Evolutionary conservation across 2,888 invertebrate species (phyloP).

Genomic region (Fragum sueziense): DNA sequence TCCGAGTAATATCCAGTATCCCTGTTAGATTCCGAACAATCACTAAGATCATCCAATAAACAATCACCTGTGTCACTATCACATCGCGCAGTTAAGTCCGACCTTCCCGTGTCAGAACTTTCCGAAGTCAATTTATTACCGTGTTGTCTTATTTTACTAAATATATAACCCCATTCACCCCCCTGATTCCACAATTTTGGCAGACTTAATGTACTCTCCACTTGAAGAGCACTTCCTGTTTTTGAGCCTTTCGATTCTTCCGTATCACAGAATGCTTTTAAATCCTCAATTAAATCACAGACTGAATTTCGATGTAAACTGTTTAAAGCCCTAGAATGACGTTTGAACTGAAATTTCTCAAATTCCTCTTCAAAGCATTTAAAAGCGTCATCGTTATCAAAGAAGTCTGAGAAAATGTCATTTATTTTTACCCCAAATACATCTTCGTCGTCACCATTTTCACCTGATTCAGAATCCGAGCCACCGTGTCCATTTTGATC

Average conservation of each 20-base stretch:
- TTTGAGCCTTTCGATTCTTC: slow-evolving; percentile 53
- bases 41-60: slow-evolving; percentile 55
- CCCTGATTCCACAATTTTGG: slow-evolving; percentile 71
- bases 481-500: slow-evolving; percentile 33
- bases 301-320: slow-evolving; percentile 71
- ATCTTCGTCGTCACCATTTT: slow-evolving; percentile 48
- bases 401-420: slow-evolving; percentile 76
- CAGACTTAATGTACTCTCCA: slow-evolving; percentile 43
- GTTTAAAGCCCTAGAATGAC: slow-evolving; percentile 68
- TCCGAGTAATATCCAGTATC: slow-evolving; percentile 59
- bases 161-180: slow-evolving; percentile 75
- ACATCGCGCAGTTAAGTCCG: slow-evolving; percentile 56
- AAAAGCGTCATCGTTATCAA: slow-evolving; percentile 77
- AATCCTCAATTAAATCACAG: slow-evolving; percentile 75
- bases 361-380: slow-evolving; percentile 76
- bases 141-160: slow-evolving; percentile 70
- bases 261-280: slow-evolving; percentile 76
- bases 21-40: slow-evolving; percentile 41
- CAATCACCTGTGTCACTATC: slow-evolving; percentile 60
- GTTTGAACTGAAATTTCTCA: slow-evolving; percentile 71
- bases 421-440: slow-evolving; percentile 60
- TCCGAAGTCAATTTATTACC: slow-evolving; percentile 60
- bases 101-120: slow-evolving; percentile 55
- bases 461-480: slow-evolving; percentile 8
- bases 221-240: slow-evolving; percentile 30